Percentiles rank a stretch among this genome's conserved stretches.
Evolutionary conservation across 2,113 vertebrate species (phyloP).

Genomic region (Psilopogon haemacephalus): DNA sequence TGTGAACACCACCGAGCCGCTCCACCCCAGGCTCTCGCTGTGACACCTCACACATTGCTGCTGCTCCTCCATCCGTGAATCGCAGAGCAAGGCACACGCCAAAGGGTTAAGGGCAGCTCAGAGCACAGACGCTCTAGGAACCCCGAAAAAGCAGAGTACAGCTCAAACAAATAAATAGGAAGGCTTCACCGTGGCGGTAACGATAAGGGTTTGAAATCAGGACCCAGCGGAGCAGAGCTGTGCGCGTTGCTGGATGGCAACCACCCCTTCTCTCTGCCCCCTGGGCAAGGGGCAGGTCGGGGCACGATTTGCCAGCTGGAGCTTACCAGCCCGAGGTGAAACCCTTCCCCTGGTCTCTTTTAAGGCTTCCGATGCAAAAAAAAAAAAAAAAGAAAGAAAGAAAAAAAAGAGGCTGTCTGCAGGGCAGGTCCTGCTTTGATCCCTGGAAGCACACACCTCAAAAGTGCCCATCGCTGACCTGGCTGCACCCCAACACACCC

Average conservation of each 20-base stretch:
- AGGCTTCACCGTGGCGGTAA: not conserved
- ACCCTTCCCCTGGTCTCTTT: not conserved
- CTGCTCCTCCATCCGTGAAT: not conserved
- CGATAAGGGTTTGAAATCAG: not conserved
- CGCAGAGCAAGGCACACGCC: accelerated
- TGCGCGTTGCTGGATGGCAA: not conserved
- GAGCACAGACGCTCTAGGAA: not conserved
- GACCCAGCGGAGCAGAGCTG: not conserved
- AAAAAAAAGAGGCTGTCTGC: not conserved
- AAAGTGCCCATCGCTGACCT: accelerated
- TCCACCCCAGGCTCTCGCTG: not conserved
- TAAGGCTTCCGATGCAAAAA: not conserved
- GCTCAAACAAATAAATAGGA: not conserved
- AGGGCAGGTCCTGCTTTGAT: not conserved
- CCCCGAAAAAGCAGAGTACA: not conserved
- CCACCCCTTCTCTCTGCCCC: not conserved
- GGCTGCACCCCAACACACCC: not conserved
- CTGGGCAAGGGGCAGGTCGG: not conserved
- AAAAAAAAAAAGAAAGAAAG: no score
- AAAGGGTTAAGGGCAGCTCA: not conserved
- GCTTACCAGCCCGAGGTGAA: not conserved
- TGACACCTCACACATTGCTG: not conserved
- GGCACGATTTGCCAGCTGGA: not conserved
- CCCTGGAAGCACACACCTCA: not conserved
- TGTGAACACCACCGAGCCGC: accelerated